phyloP scores from a whole-genome alignment of 2,113 vertebrate genomes.

The Aptenodytes patagonicus region DNA sequence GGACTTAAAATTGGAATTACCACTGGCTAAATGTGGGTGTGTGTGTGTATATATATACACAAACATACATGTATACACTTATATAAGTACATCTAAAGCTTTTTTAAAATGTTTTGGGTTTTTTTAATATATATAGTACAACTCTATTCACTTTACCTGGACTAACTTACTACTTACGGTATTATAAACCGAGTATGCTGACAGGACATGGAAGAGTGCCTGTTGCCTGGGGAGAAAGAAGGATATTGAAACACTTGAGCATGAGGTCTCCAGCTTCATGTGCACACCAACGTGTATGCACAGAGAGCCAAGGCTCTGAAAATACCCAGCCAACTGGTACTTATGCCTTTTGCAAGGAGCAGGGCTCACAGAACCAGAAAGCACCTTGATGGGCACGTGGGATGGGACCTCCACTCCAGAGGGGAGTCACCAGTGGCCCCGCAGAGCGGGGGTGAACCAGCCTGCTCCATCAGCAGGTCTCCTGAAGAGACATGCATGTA shows the following conservation, averaged over 20 bases:
- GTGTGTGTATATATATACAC: background rate
- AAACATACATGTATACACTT: background rate
- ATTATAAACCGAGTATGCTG: constrained; percentile 93
- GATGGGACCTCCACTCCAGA: background rate
- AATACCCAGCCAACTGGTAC: background rate
- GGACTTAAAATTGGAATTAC: background rate
- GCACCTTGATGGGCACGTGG: background rate
- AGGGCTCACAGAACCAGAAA: background rate
- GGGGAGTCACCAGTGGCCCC: background rate
- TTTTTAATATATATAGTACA: background rate
- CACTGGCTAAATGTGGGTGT: background rate
- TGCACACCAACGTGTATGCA: fast-evolving
- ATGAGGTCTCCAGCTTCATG: background rate
- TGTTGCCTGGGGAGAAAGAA: constrained; percentile 81
- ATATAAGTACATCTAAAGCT: background rate
- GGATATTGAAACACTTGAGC: background rate
- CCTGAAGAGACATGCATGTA: background rate
- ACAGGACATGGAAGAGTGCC: constrained; percentile 87
- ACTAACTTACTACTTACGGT: constrained; percentile 77
- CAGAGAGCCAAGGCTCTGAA: background rate
- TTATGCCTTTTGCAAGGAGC: background rate
- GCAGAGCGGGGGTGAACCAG: background rate
- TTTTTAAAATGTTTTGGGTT: background rate
- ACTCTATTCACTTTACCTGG: background rate
- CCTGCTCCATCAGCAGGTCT: background rate